These are phyloP conservation scores for Lumbricus terrestris DNA, from an alignment of 2,888 invertebrate species.

Conservation along the genomic window DNA sequence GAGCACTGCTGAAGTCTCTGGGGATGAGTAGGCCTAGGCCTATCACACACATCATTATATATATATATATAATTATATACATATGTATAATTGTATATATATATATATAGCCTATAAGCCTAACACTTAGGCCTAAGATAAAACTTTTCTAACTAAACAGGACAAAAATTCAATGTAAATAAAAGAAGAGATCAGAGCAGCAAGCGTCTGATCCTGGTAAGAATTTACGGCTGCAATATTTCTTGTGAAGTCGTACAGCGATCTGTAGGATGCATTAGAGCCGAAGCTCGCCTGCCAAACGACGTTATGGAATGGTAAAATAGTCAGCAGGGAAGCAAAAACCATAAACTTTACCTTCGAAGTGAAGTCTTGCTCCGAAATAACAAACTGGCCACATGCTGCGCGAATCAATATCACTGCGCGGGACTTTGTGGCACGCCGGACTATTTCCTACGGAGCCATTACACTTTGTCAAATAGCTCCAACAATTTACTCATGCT, in stretches of 20 bases:
- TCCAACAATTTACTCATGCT: background rate
- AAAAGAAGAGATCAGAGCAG: background rate
- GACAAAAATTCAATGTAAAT: background rate
- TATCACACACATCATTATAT: background rate
- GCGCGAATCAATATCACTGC: background rate
- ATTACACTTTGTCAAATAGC: background rate
- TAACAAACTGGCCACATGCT: background rate
- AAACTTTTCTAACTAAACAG: background rate
- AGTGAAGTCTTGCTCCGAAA: background rate
- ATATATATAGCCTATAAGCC: too few relatives aligned
- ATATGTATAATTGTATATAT: too few relatives aligned
- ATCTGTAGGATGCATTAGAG: background rate
- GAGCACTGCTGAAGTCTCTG: background rate
- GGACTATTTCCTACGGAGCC: background rate
- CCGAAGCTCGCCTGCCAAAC: background rate
- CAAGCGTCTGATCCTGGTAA: background rate
- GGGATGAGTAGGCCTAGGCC: background rate
- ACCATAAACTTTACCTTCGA: background rate
- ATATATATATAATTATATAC: too few relatives aligned
- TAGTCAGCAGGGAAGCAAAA: background rate
- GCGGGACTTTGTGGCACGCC: background rate
- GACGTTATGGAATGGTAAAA: background rate
- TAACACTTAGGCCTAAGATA: too few relatives aligned
- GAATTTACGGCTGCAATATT: background rate
- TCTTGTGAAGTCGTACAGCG: background rate